These are phyloP conservation scores for Podilymbus podiceps DNA, from an alignment of 2,113 vertebrate genomes.

Conservation along the genomic window DNA sequence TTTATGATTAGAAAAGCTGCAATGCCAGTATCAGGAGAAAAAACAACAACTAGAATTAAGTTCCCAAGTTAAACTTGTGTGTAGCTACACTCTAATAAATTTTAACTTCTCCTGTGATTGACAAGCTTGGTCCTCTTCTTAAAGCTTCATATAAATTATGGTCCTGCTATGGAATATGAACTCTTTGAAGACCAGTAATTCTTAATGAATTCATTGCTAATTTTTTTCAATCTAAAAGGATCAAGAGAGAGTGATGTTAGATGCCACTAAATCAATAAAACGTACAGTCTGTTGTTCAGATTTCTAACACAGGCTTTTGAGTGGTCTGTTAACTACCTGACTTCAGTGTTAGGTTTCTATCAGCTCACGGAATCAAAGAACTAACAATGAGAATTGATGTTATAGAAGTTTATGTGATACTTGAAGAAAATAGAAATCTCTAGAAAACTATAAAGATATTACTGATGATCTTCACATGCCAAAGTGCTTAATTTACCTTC, in stretches of 20 bases:
- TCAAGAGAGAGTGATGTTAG: background rate
- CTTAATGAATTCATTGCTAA: background rate
- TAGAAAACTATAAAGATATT: background rate
- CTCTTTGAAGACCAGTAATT: background rate
- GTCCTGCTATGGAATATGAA: background rate
- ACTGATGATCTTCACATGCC: background rate
- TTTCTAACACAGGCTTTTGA: background rate
- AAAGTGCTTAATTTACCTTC: conserved; percentile 8
- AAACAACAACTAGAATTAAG: background rate
- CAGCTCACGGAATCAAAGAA: background rate
- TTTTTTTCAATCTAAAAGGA: background rate
- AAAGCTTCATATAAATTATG: background rate
- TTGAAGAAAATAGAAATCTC: conserved; percentile 9
- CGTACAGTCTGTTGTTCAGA: background rate
- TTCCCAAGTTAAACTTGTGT: background rate
- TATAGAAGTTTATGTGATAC: background rate
- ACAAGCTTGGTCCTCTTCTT: background rate
- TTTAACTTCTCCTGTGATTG: background rate
- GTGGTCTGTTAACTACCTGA: background rate
- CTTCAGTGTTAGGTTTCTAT: background rate
- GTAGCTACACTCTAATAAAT: background rate
- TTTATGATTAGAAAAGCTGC: background rate
- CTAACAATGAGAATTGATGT: background rate
- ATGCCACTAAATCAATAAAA: background rate
- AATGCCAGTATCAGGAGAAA: background rate